Conservation (phyloP, 2,797 vertebrate genomes). For the Hemitrygon akajei region DNA sequence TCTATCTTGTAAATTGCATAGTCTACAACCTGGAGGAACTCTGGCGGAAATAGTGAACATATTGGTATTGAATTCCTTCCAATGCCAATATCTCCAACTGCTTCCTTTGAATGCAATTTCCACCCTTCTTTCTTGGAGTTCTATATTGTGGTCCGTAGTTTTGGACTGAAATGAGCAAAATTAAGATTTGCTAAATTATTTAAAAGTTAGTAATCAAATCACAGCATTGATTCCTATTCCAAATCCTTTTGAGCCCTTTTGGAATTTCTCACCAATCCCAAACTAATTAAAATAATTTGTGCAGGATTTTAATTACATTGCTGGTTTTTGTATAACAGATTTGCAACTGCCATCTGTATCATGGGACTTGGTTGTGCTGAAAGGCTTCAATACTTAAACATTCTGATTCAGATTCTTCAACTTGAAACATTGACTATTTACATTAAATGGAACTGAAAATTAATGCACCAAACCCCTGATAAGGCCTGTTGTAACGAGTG, state of each 20-base stretch:
- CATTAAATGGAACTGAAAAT: neutral
- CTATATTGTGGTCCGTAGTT: too few species aligned
- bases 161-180: neutral
- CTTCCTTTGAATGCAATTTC: neutral
- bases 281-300: conserved; percentile 14
- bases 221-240: neutral
- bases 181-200: conserved; percentile 13
- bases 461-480: neutral
- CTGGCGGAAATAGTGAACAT: too few species aligned
- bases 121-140: too few species aligned
- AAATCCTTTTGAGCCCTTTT: neutral
- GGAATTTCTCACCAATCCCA: neutral
- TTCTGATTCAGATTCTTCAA: too few species aligned
- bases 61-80: neutral
- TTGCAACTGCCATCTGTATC: neutral
- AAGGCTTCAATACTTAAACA: neutral
- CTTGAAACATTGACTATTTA: too few species aligned
- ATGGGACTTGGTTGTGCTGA: neutral
- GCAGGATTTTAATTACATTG: conserved; percentile 2
- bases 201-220: neutral
- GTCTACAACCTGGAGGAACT: too few species aligned
- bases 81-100: neutral
- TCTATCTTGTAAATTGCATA: too few species aligned
- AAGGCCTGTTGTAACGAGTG: neutral
- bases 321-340: neutral